Base-by-base conservation (phyloP, 2,797 vertebrate species). In the Graptemys geographica region DNA sequence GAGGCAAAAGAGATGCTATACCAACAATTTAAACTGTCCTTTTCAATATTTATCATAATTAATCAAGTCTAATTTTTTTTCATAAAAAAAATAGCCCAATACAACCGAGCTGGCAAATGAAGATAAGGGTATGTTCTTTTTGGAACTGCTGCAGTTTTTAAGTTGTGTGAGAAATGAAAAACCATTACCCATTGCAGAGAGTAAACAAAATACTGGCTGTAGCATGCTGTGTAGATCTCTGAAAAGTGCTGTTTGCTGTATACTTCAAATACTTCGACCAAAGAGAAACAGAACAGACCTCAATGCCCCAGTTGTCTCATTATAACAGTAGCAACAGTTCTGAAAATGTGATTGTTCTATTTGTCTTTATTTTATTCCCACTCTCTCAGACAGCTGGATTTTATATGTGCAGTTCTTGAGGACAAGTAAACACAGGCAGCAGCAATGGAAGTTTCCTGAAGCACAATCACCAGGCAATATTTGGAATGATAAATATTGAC, bases 221-320 rank as follows among this genome's bases (percentile, higher is more conserved):
- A 31, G 27, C 59, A 59, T 21, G 41, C 85, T 80, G 33, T 59
- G 51, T 47, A 74, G 65, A 72, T 90, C 91, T 95, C 94, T 79
- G 28, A 56, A 79, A 25, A 11, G 80, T 25, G 49, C 37, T 86
- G 6, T 94, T 95, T 92, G 87, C 53, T 72, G 19, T 85, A 87
- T 55, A 87, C 49, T 90, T 95, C 83, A 81, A 94, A 94, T 28
- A 47, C 23, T 83, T 72, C 4, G 47, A 76, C 81, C 87, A 76
- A 91, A 94, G 52, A 80, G 53, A 92, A 93, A 92, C 92, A 81
- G 79, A 79, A 86, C 90, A 93, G 88, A 89, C 90, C 84, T 33
- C 52, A 10, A 81, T 92, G 81, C 79, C 8, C 4, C 86, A 95
- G 87, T 74, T 81, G 81, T 89, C 57, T 93, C 86, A 87, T 59